Base-by-base conservation (phyloP, 1,140 invertebrate species). In the Drosophila dunni region DNA sequence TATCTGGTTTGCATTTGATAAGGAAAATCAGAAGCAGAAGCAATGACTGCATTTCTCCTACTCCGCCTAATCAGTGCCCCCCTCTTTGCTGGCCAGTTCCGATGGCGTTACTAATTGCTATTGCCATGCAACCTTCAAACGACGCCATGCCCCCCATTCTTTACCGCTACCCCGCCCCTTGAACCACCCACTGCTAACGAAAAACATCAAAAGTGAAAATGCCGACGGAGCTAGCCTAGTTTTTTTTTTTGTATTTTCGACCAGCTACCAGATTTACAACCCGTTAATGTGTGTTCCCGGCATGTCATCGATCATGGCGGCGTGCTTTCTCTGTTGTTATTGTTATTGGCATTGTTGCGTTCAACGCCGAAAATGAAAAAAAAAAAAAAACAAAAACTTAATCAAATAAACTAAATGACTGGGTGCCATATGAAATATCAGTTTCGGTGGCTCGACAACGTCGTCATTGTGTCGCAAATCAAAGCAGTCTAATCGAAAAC, bases 401-500 rank as follows among this genome's bases (percentile, higher is more conserved):
- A 89, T 80, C 84, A 88, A 88, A 88, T 78, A 88, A 88, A 89
- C 84, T 89, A 89, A 84, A 70, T 78, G 70, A 83, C 66, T 83
- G 66, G 66, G 9, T 11, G 24, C 44, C 72, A 73, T 67, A 72
- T 79, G 81, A 74, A 89, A 78, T 89, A 89, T 89, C 72, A 89
- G 77, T 81, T 75, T 58, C 58, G 67, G 60, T 57, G 56, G 60
- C 61, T n/a, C 62, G 75, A 66, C 65, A 63, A 53, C 66, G 72
- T 71, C 76, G 83, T 88, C 83, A 78, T 83, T 67, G 62, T 64
- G 84, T 88, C 80, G 84, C 84, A 88, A 88, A 88, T 88, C 84
- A 88, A 88, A 80, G 84, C 77, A 84, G 54, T 88, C 84, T 88
- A 88, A 88, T 88, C 84, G 84, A 84, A 89, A 88, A 88, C 84